phyloP scores from a whole-genome alignment of 2,888 invertebrate genomes.

The Chymomyza amoena region DNA sequence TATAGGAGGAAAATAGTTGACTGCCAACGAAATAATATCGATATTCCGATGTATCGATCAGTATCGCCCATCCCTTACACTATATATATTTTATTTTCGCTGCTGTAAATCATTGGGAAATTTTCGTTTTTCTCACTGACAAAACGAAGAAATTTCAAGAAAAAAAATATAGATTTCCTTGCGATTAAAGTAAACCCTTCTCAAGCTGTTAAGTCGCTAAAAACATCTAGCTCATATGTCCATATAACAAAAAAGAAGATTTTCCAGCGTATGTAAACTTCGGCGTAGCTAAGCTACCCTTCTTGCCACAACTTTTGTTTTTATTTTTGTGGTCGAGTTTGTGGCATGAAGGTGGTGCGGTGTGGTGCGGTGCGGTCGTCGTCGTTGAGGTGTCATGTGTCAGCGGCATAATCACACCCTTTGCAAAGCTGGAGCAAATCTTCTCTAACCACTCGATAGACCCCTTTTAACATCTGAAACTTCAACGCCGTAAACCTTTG shows the following conservation, averaged over 20 bases:
- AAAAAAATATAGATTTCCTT: no score
- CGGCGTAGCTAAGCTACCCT: background rate
- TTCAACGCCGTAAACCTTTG: constrained; percentile 38
- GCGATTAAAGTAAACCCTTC: no score
- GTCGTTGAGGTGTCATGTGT: constrained; percentile 62
- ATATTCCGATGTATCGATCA: no score
- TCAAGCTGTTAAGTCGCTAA: background rate
- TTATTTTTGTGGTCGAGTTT: background rate
- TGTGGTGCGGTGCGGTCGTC: constrained; percentile 1
- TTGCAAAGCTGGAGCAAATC: constrained; percentile 27
- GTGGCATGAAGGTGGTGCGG: background rate
- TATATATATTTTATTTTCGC: no score
- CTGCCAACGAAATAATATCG: no score
- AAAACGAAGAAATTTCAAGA: no score
- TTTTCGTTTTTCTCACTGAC: no score
- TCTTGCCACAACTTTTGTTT: background rate
- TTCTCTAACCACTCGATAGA: constrained; percentile 12
- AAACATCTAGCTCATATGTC: constrained; percentile 4
- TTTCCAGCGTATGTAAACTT: constrained; percentile 4
- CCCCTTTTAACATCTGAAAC: constrained; percentile 10
- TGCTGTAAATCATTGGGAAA: no score
- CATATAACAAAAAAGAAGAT: background rate
- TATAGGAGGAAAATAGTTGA: no score
- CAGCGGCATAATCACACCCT: constrained; percentile 70
- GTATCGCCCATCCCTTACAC: no score